Evolutionary conservation across 1,140 invertebrate species (phyloP).

Genomic region (Drosophila simulans): DNA sequence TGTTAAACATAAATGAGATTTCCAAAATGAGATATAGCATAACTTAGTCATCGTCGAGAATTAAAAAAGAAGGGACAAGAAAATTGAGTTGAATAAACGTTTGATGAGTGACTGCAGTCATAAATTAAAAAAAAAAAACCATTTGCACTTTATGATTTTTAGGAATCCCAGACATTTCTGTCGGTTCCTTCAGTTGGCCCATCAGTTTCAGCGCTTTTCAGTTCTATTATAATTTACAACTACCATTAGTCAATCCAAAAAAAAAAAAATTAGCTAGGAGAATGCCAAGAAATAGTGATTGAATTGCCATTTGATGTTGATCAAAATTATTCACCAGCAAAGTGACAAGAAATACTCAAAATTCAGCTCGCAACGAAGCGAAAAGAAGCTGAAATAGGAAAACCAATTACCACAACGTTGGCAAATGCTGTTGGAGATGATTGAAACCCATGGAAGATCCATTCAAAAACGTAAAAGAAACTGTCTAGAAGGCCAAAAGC

Average conservation of each 20-base stretch:
- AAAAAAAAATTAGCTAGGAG: background rate
- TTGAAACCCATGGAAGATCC: constrained; percentile 58
- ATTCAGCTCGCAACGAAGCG: background rate
- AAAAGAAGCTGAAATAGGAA: constrained; percentile 14
- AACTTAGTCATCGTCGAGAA: too few species aligned
- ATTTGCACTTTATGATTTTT: background rate
- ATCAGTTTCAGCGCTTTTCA: background rate
- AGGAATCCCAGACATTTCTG: background rate
- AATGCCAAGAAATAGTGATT: constrained; percentile 46
- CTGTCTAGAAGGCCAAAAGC: constrained; percentile 34
- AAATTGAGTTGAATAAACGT: background rate
- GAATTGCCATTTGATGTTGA: constrained; percentile 40
- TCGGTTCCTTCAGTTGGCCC: background rate
- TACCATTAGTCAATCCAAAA: constrained; percentile 23
- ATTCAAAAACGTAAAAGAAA: constrained; percentile 37
- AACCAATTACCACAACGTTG: constrained; percentile 28
- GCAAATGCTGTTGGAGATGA: constrained; percentile 39
- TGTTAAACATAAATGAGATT: too few species aligned
- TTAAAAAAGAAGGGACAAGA: too few species aligned
- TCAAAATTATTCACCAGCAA: constrained; percentile 15
- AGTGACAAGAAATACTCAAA: constrained; percentile 34
- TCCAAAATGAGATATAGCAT: too few species aligned
- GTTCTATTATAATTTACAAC: constrained; percentile 22
- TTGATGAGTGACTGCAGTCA: background rate
- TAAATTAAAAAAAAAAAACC: background rate